A percentile compares a stretch with the other conserved stretches of the same genome.
These are phyloP conservation scores for Pachypeltis micranthus DNA, from an alignment of 1,140 invertebrate species.

Conservation along the genomic window DNA sequence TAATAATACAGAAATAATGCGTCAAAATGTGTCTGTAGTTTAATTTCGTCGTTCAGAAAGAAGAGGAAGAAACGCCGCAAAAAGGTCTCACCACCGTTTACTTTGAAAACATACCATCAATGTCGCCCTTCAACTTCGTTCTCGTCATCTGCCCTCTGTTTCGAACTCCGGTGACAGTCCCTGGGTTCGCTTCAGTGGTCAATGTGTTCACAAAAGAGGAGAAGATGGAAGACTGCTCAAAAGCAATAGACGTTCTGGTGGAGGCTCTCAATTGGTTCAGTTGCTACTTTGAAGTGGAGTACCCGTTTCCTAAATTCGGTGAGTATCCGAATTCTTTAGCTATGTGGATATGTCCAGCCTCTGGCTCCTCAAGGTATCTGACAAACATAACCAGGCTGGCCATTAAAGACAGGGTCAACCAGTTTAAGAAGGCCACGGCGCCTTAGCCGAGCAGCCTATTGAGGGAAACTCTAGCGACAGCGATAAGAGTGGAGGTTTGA, in stretches of 20 bases:
- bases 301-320: conserved; percentile 40
- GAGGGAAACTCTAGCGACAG: too few relatives aligned
- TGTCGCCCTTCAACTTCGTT: conserved; percentile 14
- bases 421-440: too few relatives aligned
- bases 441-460: too few relatives aligned
- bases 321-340: too few relatives aligned
- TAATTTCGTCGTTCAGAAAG: too few relatives aligned
- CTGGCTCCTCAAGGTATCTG: too few relatives aligned
- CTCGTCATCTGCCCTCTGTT: background rate
- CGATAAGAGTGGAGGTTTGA: too few relatives aligned
- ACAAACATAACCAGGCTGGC: background rate
- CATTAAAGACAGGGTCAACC: background rate
- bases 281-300: conserved; percentile 37
- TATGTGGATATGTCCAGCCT: too few relatives aligned
- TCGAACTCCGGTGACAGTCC: background rate
- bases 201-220: background rate
- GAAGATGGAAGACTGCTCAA: background rate
- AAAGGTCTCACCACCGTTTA: conserved; percentile 40
- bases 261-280: conserved; percentile 41
- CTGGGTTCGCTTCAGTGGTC: background rate
- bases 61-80: conserved; percentile 30
- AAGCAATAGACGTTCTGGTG: conserved; percentile 38
- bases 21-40: too few relatives aligned
- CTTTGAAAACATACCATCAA: conserved; percentile 50
- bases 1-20: too few relatives aligned